phyloP scores from a whole-genome alignment of 1,140 invertebrate genomes.

The Himalopsyche phryganea region DNA sequence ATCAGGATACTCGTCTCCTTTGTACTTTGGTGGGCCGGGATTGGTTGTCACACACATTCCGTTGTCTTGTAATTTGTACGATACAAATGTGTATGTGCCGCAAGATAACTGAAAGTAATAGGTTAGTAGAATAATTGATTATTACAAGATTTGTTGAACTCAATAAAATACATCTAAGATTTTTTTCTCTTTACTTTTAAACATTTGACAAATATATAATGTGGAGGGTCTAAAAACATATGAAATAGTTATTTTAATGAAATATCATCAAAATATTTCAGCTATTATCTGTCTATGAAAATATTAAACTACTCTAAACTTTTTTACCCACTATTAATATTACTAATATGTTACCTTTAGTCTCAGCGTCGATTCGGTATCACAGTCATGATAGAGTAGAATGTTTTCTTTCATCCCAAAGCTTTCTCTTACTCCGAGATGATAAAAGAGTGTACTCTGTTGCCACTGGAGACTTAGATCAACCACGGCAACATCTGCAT shows the following conservation, averaged over 20 bases:
- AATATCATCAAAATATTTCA: too few species aligned
- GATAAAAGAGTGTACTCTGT: slow-evolving; percentile 91
- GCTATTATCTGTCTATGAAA: too few species aligned
- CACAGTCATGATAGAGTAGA: slow-evolving; percentile 85
- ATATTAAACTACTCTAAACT: too few species aligned
- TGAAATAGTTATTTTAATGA: too few species aligned
- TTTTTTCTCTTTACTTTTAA: too few species aligned
- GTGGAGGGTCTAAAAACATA: too few species aligned
- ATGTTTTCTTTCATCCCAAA: slow-evolving; percentile 99
- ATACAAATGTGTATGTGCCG: slow-evolving; percentile 82
- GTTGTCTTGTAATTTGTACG: slow-evolving; percentile 74
- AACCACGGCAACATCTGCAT: slow-evolving; percentile 96
- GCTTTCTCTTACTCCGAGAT: slow-evolving; percentile 94
- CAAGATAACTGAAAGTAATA: slow-evolving; percentile 45
- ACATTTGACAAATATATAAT: too few species aligned
- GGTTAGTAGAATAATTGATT: too few species aligned
- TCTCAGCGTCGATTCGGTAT: slow-evolving; percentile 79
- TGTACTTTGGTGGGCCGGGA: slow-evolving; percentile 58
- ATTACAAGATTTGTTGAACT: too few species aligned
- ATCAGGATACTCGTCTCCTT: slow-evolving; percentile 61
- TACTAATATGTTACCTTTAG: slow-evolving; percentile 64
- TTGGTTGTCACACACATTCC: slow-evolving; percentile 74
- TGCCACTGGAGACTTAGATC: slow-evolving; percentile 90
- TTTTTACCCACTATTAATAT: too few species aligned
- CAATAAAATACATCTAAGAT: too few species aligned